phyloP scores from a whole-genome alignment of 2,113 vertebrate species.

The Caloenas nicobarica region DNA sequence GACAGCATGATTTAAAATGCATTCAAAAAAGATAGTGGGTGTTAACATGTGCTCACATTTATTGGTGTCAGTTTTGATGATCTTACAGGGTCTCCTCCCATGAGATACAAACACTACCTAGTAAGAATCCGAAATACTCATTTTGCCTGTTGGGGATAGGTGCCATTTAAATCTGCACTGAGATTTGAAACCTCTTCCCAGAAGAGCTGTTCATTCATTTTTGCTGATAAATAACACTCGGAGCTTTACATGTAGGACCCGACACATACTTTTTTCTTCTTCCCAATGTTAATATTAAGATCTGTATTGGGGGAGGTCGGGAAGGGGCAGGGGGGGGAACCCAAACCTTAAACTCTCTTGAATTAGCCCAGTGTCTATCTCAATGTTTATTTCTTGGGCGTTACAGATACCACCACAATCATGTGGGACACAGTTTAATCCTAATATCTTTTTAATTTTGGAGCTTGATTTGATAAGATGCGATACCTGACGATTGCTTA shows the following conservation, averaged over 20 bases:
- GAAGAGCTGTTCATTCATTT: background rate
- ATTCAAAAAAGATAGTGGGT: background rate
- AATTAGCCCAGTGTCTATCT: background rate
- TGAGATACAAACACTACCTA: background rate
- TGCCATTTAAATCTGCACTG: background rate
- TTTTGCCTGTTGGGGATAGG: background rate
- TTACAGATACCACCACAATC: background rate
- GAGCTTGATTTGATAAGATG: background rate
- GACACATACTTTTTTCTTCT: background rate
- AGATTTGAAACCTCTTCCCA: background rate
- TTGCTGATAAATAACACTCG: background rate
- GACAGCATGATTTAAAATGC: background rate
- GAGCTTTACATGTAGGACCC: background rate
- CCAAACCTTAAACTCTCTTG: background rate
- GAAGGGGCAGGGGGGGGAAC: fast-evolving
- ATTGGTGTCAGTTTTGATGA: background rate
- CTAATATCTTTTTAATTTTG: background rate
- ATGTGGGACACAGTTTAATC: background rate
- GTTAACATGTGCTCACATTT: background rate
- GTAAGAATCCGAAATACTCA: background rate
- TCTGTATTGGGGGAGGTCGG: background rate
- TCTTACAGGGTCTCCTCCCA: background rate
- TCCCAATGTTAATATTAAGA: background rate
- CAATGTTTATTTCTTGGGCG: background rate
- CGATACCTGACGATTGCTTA: background rate